Base-by-base conservation (phyloP, 2,113 vertebrate species). In the Ictalurus furcatus region DNA sequence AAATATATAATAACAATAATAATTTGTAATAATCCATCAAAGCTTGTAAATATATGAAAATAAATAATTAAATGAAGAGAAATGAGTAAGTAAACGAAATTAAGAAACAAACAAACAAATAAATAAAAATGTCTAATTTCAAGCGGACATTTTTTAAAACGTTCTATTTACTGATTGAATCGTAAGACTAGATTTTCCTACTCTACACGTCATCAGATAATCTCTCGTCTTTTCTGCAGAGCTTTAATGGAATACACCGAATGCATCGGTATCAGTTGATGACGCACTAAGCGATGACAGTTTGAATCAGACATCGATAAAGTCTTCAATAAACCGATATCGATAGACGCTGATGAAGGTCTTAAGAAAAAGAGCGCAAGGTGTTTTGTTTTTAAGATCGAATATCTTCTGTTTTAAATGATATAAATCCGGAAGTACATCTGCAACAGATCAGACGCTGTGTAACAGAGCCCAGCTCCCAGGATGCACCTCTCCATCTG, bases 401-500 rank as follows among this genome's bases (percentile, higher is more conserved):
- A 9, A 40, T 37, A 19, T 65, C 5, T 71, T 69, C 30, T 69
- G 37, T 7, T 19, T 19, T 8, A 73, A 61, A 67, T 48, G 2
- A n/a, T 54, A 17, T n/a, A 30, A 80, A 30, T n/a, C 48, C 3
- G 5, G 17, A 34, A 4, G 14, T 48, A 8, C 2, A n/a, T 63
- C 44, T 2, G 16, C 11, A 6, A 28, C 40, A 63, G 13, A 65
- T 54, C 63, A 69, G 28, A 52, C 14, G 1, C 28, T 23, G 80
- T 54, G 25, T 56, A 56, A 19, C 28, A 30, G 52, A 30, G 52
- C 54, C 84, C 83, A 92, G 89, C 65, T 93, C 89, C 89, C 92
- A 94, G 87, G 78, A 56, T 88, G 90, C 71, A 56, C 91, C 90
- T 86, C 88, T 91, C 87, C 88, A 84, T 89, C 87, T 90, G 86